Base-by-base conservation (phyloP, 2,797 vertebrate genomes). In the Zenarchopterus dispar region DNA sequence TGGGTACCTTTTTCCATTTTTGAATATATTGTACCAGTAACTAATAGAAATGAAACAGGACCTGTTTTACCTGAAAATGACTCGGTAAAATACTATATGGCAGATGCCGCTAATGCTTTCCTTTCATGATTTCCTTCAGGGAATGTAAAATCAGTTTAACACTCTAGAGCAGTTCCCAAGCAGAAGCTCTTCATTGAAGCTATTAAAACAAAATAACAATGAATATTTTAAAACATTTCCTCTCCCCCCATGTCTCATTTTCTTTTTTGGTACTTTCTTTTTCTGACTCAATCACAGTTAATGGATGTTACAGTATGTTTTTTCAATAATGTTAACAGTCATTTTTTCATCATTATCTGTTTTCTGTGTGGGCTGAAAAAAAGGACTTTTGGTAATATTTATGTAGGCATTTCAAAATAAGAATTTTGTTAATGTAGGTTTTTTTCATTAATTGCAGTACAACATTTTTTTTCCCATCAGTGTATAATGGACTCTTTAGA, bases 151-250 rank as follows among this genome's bases (percentile, higher is more conserved):
- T 26, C 48, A 0, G 52, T 21, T 67, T 52, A 16, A 33, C 1
- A 10, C 33, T 64, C 16, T n/a, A 9, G 42, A 75, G 48, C 66
- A 55, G 58, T 58, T 49, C 55, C 47, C 57, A 44, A 10, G 19
- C 39, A 44, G 45, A 36, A 46, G 11, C 15, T 24, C 41, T 51
- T 66, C 54, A 66, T 13, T 43, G 50, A 52, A 28, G 39, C 44
- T 24, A 36, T 47, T 47, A n/a, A 23, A 51, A n/a, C 23, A 39
- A 59, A 64, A 61, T 58, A 21, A 67, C 31, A 70, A 44, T 45
- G 44, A 63, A 56, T 44, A 55, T 56, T 22, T 56, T 63, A 4
- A 73, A 63, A 56, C 46, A 36, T 58, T 53, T 45, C 26, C 39
- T 17, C 9, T 42, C 22, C n/a, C 43, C 5, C 17, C 1, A n/a